Conservation (phyloP, 2,888 invertebrate species). For the Pinctada fucata region DNA sequence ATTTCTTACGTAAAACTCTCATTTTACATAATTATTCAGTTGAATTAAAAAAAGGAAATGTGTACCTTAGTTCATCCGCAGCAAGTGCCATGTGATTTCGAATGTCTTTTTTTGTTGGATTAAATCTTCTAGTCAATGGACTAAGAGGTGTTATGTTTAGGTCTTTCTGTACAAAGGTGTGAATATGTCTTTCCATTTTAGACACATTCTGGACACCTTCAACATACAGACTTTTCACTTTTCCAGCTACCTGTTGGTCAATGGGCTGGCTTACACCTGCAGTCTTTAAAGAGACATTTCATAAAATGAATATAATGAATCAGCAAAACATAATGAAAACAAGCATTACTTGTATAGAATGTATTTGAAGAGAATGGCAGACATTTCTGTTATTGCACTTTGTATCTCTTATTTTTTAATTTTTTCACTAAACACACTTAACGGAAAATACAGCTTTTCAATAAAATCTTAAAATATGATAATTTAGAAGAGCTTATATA, state of each 20-base stretch:
- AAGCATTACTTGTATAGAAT: no score
- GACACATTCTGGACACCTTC: constrained; percentile 18
- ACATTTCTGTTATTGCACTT: no score
- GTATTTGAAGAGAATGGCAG: no score
- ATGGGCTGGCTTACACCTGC: neutral
- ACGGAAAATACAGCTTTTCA: no score
- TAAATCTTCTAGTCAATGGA: constrained; percentile 4
- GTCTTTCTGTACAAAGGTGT: constrained; percentile 10
- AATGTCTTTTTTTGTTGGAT: constrained; percentile 18
- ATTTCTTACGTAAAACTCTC: no score
- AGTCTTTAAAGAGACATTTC: constrained; percentile 5
- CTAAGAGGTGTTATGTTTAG: neutral
- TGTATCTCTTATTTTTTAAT: no score
- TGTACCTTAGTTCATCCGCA: neutral
- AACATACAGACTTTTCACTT: neutral
- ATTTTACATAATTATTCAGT: no score
- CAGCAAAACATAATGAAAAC: no score
- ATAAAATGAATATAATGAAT: no score
- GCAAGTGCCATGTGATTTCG: constrained; percentile 17
- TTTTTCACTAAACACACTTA: no score
- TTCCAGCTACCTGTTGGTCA: neutral
- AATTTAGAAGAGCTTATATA: no score
- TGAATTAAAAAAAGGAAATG: neutral
- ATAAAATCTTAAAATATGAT: no score
- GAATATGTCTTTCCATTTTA: constrained; percentile 20